Percentiles rank a stretch among this genome's conserved stretches.
These are phyloP conservation scores for Eristalinus aeneus DNA, from an alignment of 2,888 invertebrate species.

Conservation along the genomic window DNA sequence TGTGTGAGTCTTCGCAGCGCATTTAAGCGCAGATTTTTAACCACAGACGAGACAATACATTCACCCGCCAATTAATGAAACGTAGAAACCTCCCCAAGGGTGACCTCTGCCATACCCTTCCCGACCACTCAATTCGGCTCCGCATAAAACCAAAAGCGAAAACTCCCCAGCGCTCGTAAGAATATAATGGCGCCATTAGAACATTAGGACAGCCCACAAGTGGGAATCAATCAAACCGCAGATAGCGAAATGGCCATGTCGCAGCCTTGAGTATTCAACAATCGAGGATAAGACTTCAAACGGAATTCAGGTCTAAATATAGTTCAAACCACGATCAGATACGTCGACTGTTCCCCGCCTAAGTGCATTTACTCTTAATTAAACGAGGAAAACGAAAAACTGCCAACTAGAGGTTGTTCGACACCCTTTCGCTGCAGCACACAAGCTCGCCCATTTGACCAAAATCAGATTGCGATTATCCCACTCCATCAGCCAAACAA, in stretches of 20 bases:
- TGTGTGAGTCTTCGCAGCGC: too few relatives aligned
- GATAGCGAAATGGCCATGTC: not conserved
- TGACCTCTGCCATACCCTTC: not conserved
- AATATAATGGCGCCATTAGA: not conserved
- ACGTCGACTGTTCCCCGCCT: not conserved
- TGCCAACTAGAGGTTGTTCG: slow-evolving; percentile 1
- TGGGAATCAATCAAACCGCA: not conserved
- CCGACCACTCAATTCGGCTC: not conserved
- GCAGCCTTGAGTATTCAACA: slow-evolving; percentile 32
- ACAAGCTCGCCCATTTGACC: not conserved
- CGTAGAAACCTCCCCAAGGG: not conserved
- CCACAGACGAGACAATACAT: too few relatives aligned
- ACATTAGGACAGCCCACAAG: not conserved
- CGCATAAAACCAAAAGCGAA: not conserved
- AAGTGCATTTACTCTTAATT: slow-evolving; percentile 43
- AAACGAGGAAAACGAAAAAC: slow-evolving; percentile 2
- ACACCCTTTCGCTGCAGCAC: slow-evolving; percentile 31
- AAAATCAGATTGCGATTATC: slow-evolving; percentile 15
- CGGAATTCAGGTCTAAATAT: slow-evolving; percentile 14
- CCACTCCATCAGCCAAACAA: slow-evolving; percentile 31
- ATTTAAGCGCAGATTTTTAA: too few relatives aligned
- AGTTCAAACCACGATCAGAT: slow-evolving; percentile 26
- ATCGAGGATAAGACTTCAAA: slow-evolving; percentile 34
- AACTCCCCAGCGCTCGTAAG: not conserved
- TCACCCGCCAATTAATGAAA: not conserved